phyloP scores from a whole-genome alignment of 92 coral and sea anemone species.

The Parazoanthus atlanticus region DNA sequence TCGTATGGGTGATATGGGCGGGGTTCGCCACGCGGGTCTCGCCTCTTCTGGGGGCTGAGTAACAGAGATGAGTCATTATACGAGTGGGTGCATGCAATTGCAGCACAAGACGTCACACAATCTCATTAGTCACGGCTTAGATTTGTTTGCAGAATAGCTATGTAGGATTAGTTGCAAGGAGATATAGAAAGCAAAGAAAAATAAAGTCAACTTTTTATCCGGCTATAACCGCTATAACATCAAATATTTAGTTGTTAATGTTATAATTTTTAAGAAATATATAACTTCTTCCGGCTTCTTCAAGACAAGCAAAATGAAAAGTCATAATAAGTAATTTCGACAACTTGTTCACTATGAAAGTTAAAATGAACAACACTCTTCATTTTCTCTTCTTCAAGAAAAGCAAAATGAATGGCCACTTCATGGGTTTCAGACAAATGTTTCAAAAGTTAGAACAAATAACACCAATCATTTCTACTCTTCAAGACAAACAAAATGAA shows the following conservation, averaged over 20 bases:
- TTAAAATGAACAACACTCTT: no score
- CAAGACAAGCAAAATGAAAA: background rate
- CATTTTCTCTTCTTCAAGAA: background rate
- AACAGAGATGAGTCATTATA: conserved; percentile 6
- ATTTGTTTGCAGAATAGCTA: background rate
- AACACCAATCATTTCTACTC: no score
- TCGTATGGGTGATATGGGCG: conserved; percentile 87
- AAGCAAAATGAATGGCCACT: background rate
- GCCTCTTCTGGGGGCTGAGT: conserved; percentile 67
- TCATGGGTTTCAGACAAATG: background rate
- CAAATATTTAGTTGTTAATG: no score
- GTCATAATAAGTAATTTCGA: background rate
- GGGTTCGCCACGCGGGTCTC: conserved; percentile 94
- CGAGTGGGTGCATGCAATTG: background rate
- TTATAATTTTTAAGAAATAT: no score
- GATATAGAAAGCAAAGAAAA: background rate
- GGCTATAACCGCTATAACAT: background rate
- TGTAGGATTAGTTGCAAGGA: background rate
- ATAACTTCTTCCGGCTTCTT: background rate
- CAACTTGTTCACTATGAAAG: no score
- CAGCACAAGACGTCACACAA: background rate
- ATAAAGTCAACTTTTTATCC: no score
- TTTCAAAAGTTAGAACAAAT: no score
- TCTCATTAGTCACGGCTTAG: background rate
- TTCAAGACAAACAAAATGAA: no score